These are phyloP conservation scores for Galago senegalensis DNA, from an alignment of 2,797 vertebrate genomes.

Conservation along the genomic window DNA sequence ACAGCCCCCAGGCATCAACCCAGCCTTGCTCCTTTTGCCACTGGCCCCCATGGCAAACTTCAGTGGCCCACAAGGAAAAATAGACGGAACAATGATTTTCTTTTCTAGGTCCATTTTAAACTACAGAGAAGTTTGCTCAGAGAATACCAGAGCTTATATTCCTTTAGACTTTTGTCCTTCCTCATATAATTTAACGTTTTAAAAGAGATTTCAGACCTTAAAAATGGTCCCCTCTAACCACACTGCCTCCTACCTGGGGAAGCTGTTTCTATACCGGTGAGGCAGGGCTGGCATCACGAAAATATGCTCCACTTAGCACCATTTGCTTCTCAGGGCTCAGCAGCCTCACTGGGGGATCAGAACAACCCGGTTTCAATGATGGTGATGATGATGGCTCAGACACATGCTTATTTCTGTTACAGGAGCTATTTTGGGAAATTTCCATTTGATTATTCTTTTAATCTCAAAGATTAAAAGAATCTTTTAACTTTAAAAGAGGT, in stretches of 20 bases:
- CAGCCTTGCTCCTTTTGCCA: not conserved
- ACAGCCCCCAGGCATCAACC: constrained; percentile 12
- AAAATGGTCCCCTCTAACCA: constrained; percentile 1
- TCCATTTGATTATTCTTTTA: constrained; percentile 24
- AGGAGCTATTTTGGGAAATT: not conserved
- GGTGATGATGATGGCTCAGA: not conserved
- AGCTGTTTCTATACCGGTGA: not conserved
- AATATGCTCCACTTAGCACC: not conserved
- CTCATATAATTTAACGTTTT: constrained; percentile 56
- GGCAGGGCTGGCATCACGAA: not conserved
- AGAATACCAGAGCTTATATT: not conserved
- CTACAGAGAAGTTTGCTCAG: constrained; percentile 22
- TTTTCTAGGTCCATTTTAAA: constrained; percentile 20
- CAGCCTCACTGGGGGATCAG: not conserved
- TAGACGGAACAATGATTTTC: not conserved
- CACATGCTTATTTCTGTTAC: not conserved
- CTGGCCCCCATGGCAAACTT: not conserved
- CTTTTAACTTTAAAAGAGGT: no score
- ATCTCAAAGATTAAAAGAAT: not conserved
- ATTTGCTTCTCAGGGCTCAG: not conserved
- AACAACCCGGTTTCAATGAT: not conserved
- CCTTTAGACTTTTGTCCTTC: constrained; percentile 52
- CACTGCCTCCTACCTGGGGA: not conserved
- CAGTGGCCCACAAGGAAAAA: not conserved
- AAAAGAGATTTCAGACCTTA: constrained; percentile 48